Base-by-base conservation (phyloP, 2,113 vertebrate genomes). In the Gadus chalcogrammus region DNA sequence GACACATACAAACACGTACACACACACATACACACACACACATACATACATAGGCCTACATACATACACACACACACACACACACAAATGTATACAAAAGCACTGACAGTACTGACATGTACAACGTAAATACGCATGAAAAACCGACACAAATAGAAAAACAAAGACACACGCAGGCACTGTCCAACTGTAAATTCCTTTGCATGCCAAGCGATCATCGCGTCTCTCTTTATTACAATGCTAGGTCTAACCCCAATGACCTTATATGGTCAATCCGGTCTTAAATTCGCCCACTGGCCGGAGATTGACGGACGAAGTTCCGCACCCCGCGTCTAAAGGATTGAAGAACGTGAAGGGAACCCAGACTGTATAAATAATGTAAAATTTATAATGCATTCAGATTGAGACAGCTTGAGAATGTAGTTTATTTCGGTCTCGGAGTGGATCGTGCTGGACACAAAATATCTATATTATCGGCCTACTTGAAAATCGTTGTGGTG, bases 131-230 rank as follows among this genome's bases (percentile, higher is more conserved):
- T 35, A 35, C 31, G 6, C 6, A 35, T 35, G 31, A 35, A 35
- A 35, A 2, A 35, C 31, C 31, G 31, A 35, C 31, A 35, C 31
- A 35, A 35, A 35, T 35, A 35, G 31, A 35, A 35, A 35, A 35
- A 58, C 15, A 58, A 4, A 58, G n/a, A 58, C 55, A 48, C 42
- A 48, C 42, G 12, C 42, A 48, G 8, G 11, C 42, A 48, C 42
- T 22, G 22, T 20, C 72, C 56, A 61, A 75, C 66, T 72, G 69
- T 82, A 74, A 68, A 71, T 78, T 81, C 79, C 48, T 16, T 76
- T 75, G 88, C 87, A 90, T 89, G 88, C 71, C 12, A 28, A 62
- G 68, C 67, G 69, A 72, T 73, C 65, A 13, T 73, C 18, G 9
- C 31, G 67, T 17, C 70, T 76, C 65, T 65, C 27, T 22, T 38